Conservation (phyloP, 35 echinoderm and acorn worm genomes). For the Acanthaster planci region DNA sequence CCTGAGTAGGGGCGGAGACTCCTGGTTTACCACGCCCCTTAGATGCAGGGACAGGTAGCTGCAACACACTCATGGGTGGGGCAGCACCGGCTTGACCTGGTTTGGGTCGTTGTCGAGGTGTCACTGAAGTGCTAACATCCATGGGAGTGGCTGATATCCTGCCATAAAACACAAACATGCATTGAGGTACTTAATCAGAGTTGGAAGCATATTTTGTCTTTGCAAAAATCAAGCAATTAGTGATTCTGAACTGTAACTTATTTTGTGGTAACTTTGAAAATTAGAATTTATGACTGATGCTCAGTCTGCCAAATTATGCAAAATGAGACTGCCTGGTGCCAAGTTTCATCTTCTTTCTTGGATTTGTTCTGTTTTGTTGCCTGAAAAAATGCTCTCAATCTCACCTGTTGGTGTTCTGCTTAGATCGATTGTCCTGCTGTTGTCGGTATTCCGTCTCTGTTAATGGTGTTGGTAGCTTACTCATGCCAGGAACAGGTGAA, state of each 20-base stretch:
- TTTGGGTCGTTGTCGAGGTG: constrained; percentile 87
- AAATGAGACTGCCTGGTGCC: too few species aligned
- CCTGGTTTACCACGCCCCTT: not conserved
- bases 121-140: constrained; percentile 90
- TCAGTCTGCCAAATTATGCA: too few species aligned
- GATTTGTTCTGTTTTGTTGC: too few species aligned
- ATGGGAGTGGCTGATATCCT: constrained; percentile 58
- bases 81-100: constrained; percentile 42
- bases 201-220: too few species aligned
- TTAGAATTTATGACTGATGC: too few species aligned
- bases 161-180: not conserved
- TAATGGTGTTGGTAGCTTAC: constrained; percentile 40
- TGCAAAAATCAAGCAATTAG: too few species aligned
- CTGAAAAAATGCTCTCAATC: not conserved
- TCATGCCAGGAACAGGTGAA: constrained; percentile 55
- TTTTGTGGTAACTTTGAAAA: too few species aligned
- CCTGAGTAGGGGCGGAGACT: not conserved
- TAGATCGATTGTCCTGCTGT: constrained; percentile 33
- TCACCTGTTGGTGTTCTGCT: constrained; percentile 9
- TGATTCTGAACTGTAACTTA: too few species aligned
- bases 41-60: constrained; percentile 33
- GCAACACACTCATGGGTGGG: constrained; percentile 31
- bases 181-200: too few species aligned
- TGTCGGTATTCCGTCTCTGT: constrained; percentile 73
- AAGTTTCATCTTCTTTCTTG: too few species aligned